phyloP scores from a whole-genome alignment of 2,113 vertebrate genomes.

The Gymnogyps californianus region DNA sequence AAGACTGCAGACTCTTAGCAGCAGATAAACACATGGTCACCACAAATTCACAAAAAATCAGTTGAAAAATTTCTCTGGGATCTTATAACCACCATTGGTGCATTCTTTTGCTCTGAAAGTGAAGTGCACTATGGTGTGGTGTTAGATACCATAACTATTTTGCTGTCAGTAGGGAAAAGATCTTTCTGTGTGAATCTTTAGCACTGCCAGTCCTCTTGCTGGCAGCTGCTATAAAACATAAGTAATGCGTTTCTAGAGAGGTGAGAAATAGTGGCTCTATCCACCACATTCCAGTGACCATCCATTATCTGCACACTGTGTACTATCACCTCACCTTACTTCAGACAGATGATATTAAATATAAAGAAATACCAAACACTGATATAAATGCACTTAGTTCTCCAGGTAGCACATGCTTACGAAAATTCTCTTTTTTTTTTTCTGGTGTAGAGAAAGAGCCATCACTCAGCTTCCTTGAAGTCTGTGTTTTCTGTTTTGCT shows the following conservation, averaged over 20 bases:
- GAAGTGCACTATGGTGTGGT: neutral
- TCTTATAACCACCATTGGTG: neutral
- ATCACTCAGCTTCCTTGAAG: conserved; percentile 66
- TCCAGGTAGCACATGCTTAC: neutral
- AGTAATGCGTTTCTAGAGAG: neutral
- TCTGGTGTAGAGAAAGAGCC: conserved; percentile 44
- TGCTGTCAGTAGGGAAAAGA: neutral
- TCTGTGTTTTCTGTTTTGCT: conserved; percentile 63
- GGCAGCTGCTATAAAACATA: neutral
- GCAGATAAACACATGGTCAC: neutral
- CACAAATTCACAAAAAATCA: neutral
- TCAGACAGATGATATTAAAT: neutral
- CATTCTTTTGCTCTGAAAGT: neutral
- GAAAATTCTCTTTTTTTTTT: conserved; percentile 49
- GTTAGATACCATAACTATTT: neutral
- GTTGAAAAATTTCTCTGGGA: neutral
- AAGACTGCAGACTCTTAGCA: neutral
- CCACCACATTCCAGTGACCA: neutral
- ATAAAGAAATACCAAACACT: neutral
- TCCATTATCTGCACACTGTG: neutral
- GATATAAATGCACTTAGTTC: neutral
- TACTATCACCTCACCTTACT: neutral
- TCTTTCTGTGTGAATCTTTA: neutral
- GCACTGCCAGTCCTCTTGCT: neutral
- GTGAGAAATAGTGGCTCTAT: neutral